phyloP scores from a whole-genome alignment of 1,140 invertebrate species.

The Drosophila tani region DNA sequence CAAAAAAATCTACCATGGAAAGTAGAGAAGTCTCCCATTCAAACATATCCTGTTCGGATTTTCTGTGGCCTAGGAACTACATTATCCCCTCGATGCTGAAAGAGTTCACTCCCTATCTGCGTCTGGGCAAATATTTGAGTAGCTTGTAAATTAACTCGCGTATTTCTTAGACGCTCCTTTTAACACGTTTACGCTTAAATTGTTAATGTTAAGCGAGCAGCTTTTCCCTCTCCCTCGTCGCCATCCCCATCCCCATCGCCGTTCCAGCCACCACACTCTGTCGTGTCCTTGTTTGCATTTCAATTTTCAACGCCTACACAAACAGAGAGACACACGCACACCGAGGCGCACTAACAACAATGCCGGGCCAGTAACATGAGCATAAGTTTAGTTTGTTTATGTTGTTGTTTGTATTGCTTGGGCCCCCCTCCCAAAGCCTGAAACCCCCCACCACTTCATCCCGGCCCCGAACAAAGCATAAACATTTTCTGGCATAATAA shows the following conservation, averaged over 20 bases:
- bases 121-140: conserved; percentile 69
- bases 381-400: conserved; percentile 63
- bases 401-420: conserved; percentile 44
- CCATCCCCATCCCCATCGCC: background rate
- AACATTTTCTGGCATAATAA: conserved; percentile 76
- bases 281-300: conserved; percentile 75
- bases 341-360: conserved; percentile 30
- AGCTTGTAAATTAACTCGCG: conserved; percentile 77
- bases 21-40: too few species aligned
- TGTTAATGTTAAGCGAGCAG: conserved; percentile 64
- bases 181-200: conserved; percentile 75
- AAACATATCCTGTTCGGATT: background rate
- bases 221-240: conserved; percentile 15
- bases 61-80: conserved; percentile 5
- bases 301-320: conserved; percentile 75
- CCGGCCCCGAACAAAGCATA: conserved; percentile 49
- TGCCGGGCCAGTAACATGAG: conserved; percentile 51
- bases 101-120: conserved; percentile 48
- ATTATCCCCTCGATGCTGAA: conserved; percentile 12
- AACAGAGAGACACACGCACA: conserved; percentile 39
- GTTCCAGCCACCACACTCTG: conserved; percentile 14
- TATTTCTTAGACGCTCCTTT: conserved; percentile 61
- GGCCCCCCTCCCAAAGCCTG: background rate
- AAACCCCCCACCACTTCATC: background rate
- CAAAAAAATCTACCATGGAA: too few species aligned